Conservation (phyloP, 2,888 invertebrate species). For the Lycocerus yunnanus region DNA sequence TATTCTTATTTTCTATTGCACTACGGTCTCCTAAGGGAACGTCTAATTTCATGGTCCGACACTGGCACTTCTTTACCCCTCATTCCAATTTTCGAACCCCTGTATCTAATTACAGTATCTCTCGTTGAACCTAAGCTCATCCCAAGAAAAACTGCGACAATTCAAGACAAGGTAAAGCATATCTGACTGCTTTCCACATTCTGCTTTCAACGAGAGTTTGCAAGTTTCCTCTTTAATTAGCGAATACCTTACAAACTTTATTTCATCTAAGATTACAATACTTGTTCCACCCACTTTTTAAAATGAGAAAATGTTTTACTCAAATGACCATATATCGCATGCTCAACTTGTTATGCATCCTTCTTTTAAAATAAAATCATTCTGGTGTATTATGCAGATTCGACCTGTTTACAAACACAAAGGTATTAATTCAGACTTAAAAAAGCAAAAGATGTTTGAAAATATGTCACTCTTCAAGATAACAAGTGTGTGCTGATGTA, state of each 20-base stretch:
- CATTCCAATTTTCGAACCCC: conserved; percentile 50
- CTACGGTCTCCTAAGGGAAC: conserved; percentile 44
- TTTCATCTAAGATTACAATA: conserved; percentile 41
- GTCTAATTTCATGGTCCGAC: conserved; percentile 55
- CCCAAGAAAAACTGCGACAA: conserved; percentile 21
- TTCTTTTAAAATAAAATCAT: neutral
- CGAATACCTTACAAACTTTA: conserved; percentile 37
- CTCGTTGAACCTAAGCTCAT: conserved; percentile 44
- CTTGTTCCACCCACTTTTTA: conserved; percentile 41
- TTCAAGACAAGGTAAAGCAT: conserved; percentile 4
- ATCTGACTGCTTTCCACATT: conserved; percentile 3
- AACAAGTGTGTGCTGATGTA: conserved; percentile 11
- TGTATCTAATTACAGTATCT: conserved; percentile 54
- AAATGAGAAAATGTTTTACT: conserved; percentile 44
- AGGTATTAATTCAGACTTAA: neutral
- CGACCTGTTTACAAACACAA: neutral
- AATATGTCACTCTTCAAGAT: conserved; percentile 6
- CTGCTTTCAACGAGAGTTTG: conserved; percentile 7
- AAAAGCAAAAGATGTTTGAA: neutral
- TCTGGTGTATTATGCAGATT: neutral
- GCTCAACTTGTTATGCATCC: neutral
- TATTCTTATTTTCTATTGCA: conserved; percentile 47
- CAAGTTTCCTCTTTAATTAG: conserved; percentile 38
- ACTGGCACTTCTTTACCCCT: conserved; percentile 48
- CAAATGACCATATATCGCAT: neutral